These are phyloP conservation scores for Sebastes diaconus DNA, from an alignment of 2,797 vertebrate genomes.

Conservation along the genomic window DNA sequence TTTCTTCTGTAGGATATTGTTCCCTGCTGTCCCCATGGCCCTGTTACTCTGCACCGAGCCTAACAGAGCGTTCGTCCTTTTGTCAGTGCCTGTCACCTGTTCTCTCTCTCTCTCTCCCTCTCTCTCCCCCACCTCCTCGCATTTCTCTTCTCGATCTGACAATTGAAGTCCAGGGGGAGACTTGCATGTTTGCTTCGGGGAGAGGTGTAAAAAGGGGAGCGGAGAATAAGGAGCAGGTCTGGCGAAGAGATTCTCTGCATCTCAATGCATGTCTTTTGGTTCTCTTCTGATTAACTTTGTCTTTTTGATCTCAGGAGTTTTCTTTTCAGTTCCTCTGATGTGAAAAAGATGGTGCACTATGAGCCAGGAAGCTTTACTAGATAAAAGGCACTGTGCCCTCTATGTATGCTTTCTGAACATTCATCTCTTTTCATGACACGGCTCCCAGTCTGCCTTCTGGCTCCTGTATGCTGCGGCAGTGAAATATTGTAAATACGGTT, in stretches of 20 bases:
- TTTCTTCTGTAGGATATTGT: constrained; percentile 70
- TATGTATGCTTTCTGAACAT: constrained; percentile 69
- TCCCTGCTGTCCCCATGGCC: constrained; percentile 75
- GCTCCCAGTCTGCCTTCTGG: constrained; percentile 32
- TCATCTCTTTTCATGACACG: constrained; percentile 53
- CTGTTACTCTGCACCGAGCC: constrained; percentile 76
- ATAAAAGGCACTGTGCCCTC: constrained; percentile 72
- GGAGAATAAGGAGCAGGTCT: constrained; percentile 65
- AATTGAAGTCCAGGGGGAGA: constrained; percentile 78
- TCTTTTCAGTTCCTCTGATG: constrained; percentile 73
- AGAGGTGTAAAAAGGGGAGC: constrained; percentile 58
- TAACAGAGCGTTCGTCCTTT: constrained; percentile 80
- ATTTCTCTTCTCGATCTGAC: constrained; percentile 75
- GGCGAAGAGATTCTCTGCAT: constrained; percentile 62
- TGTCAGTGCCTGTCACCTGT: constrained; percentile 81
- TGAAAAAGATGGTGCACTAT: constrained; percentile 58
- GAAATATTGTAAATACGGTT: constrained; percentile 37
- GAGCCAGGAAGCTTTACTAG: constrained; percentile 67
- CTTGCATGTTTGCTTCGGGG: constrained; percentile 66
- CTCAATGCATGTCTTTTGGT: constrained; percentile 70
- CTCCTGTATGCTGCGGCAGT: constrained; percentile 10
- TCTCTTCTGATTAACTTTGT: constrained; percentile 81
- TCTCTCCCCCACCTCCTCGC: constrained; percentile 39
- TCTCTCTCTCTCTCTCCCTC: constrained; percentile 39
- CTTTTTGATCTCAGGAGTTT: constrained; percentile 81